phyloP scores from a whole-genome alignment of 2,113 vertebrate genomes.

The Prionailurus bengalensis region DNA sequence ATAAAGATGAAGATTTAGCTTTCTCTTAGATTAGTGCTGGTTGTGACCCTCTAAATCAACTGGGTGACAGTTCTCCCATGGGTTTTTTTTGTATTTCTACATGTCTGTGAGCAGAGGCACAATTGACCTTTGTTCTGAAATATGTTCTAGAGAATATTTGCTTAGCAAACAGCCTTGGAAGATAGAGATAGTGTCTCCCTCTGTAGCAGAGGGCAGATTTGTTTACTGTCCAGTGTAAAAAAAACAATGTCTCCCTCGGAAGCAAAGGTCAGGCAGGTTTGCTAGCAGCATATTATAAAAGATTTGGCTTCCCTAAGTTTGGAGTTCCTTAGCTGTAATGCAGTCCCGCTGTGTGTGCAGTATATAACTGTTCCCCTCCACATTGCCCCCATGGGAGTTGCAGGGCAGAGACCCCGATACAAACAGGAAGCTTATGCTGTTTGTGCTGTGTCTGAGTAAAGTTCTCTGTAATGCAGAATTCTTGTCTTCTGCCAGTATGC shows the following conservation, averaged over 20 bases:
- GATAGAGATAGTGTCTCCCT: not conserved
- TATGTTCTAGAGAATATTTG: not conserved
- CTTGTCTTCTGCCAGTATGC: not conserved
- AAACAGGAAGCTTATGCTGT: not conserved
- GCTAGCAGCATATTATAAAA: not conserved
- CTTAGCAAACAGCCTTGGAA: not conserved
- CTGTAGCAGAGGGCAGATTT: not conserved
- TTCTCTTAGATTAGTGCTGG: not conserved
- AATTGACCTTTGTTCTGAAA: not conserved
- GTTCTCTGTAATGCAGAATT: not conserved
- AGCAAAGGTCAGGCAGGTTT: not conserved
- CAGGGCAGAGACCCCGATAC: not conserved
- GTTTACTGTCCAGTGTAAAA: not conserved
- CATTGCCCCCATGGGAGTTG: not conserved
- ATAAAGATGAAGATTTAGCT: not conserved
- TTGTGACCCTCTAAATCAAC: not conserved
- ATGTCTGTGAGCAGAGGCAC: not conserved
- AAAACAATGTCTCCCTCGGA: not conserved
- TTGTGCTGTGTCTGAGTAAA: not conserved
- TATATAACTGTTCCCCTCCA: not conserved
- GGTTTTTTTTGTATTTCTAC: not conserved
- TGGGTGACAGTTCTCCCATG: not conserved
- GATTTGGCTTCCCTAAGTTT: not conserved
- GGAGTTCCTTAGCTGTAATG: not conserved
- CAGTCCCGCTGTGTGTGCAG: not conserved